Base-by-base conservation (phyloP, 2,888 invertebrate genomes). In the Torymus auratus region DNA sequence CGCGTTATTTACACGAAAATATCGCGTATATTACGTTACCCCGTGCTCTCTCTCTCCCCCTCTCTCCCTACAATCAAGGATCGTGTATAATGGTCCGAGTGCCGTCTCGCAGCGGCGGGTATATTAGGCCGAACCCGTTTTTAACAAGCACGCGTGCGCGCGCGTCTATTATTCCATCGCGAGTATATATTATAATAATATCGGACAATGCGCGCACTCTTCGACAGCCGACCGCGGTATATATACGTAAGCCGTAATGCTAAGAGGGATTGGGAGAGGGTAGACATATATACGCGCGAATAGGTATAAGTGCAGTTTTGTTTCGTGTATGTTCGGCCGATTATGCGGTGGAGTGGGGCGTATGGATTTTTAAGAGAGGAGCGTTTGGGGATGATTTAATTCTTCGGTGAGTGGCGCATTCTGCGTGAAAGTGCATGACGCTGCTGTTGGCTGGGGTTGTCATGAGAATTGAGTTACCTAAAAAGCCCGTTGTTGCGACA, bases 121-220 rank as follows among this genome's bases (percentile, higher is more conserved):
- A 11, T 52, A n/a, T n/a, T n/a, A 50, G 15, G 80, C 83, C 78
- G 81, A 83, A 82, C 80, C 83, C 72, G 83, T 83, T 83, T 83
- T 85, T 84, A 84, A 85, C 84, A 83, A 83, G 82, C 28, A 28
- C 3, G 28, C 3, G 3, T 1, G 20, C 7, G 7, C 74, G 78
- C 55, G 64, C 83, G 80, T 82, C 83, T 82, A 83, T 84, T 84
- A 83, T 85, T 82, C 83, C 78, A 80, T 74, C 81, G 79, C 78
- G 72, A 79, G 70, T 78, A 80, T 81, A 82, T n/a, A 55, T n/a
- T 55, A 14, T n/a, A 55, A n/a, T n/a, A 55, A 62, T 77, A 58
- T 56, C 64, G 65, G 60, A 71, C 71, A 78, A 71, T 78, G 60
- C 65, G 23, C 14, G 41, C 67, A 14, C 17, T 67, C 55, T 61